A percentile compares a stretch with the other conserved stretches of the same genome.
Evolutionary conservation across 64 coral and sea anemone species (phyloP).

Genomic region (Cladopsammia gracilis): DNA sequence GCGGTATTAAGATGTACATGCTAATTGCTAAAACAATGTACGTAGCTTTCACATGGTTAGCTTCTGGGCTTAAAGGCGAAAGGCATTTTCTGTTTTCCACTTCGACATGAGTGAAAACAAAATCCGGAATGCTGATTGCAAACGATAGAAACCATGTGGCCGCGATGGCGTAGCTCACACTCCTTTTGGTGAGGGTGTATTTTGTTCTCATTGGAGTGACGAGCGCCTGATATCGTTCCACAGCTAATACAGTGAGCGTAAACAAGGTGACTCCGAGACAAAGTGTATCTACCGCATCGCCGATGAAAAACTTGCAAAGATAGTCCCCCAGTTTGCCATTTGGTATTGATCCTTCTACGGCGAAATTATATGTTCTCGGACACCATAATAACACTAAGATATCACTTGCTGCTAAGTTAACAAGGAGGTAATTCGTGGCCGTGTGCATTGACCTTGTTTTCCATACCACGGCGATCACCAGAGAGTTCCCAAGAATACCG

Average conservation of each 20-base stretch:
- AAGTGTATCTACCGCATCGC: background rate
- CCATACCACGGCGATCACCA: conserved; percentile 47
- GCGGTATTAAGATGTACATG: background rate
- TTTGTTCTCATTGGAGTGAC: conserved; percentile 34
- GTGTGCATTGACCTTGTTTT: conserved; percentile 25
- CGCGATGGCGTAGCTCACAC: conserved; percentile 30
- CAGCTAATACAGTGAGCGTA: conserved; percentile 33
- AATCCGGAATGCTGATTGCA: conserved; percentile 27
- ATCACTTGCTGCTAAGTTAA: conserved; percentile 43
- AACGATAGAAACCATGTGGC: conserved; percentile 21
- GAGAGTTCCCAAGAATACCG: conserved; percentile 14
- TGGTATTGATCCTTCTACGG: background rate
- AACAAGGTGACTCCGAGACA: conserved; percentile 26
- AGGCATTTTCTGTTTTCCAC: background rate
- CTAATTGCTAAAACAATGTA: background rate
- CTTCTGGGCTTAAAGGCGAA: conserved; percentile 13
- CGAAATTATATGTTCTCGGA: conserved; percentile 16
- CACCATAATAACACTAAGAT: conserved; percentile 43
- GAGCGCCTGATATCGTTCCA: conserved; percentile 44
- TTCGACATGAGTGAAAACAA: conserved; percentile 13
- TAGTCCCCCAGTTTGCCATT: background rate
- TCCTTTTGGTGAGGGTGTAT: conserved; percentile 16
- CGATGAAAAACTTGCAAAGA: conserved; percentile 37
- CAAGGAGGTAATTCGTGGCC: conserved; percentile 33
- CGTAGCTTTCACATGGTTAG: background rate